Percentiles rank a stretch among this genome's conserved stretches.
Conservation (phyloP, 1,140 invertebrate genomes). For the Cepaea nemoralis region DNA sequence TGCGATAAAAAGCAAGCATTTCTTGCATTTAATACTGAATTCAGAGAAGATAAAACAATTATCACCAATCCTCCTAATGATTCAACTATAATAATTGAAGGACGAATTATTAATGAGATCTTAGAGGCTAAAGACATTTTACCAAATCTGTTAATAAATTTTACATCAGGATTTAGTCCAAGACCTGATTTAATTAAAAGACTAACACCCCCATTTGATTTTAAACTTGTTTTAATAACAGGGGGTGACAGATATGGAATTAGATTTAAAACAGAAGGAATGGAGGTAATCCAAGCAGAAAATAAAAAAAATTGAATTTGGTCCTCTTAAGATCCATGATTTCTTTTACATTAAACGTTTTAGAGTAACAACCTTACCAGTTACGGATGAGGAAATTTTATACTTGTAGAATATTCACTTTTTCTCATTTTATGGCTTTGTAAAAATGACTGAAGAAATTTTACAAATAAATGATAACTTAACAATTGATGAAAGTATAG, state of each 20-base stretch:
- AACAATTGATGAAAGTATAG: slow-evolving; percentile 4
- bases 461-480: no score
- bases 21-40: neutral
- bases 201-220: neutral
- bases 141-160: neutral
- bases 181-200: no score
- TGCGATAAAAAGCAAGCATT: neutral
- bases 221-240: neutral
- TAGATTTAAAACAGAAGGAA: neutral
- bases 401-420: neutral
- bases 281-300: neutral
- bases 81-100: neutral
- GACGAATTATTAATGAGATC: neutral
- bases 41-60: neutral
- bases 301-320: neutral
- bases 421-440: no score
- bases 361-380: neutral
- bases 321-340: neutral
- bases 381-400: neutral
- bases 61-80: neutral
- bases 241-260: neutral
- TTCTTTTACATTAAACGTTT: neutral
- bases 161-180: neutral
- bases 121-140: neutral
- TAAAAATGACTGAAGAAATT: no score